phyloP scores from a whole-genome alignment of 1,140 invertebrate species.

The Hyles euphorbiae region DNA sequence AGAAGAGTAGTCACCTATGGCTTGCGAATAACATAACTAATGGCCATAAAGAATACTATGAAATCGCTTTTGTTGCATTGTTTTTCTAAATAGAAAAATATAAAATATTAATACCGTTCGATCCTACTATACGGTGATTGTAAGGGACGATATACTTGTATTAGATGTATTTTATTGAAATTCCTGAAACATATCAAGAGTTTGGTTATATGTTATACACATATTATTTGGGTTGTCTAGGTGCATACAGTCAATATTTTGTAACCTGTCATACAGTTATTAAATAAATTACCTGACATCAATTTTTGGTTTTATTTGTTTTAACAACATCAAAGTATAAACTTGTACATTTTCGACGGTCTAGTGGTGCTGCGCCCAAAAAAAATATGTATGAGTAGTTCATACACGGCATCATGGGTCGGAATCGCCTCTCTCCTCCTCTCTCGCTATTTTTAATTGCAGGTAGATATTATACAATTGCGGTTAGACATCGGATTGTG shows the following conservation, averaged over 20 bases:
- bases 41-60: conserved; percentile 64
- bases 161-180: neutral
- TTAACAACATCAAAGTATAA: too few relatives aligned
- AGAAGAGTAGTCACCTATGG: conserved; percentile 63
- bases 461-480: too few relatives aligned
- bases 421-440: too few relatives aligned
- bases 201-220: conserved; percentile 1
- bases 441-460: too few relatives aligned
- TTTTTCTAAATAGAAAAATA: conserved; percentile 58
- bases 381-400: too few relatives aligned
- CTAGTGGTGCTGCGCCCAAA: too few relatives aligned
- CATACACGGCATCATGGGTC: too few relatives aligned
- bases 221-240: conserved; percentile 11
- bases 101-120: conserved; percentile 16
- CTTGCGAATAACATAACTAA: conserved; percentile 74
- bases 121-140: conserved; percentile 14
- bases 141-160: conserved; percentile 18
- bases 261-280: conserved; percentile 38
- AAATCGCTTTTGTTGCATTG: conserved; percentile 69
- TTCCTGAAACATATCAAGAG: conserved; percentile 2
- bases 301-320: conserved; percentile 14
- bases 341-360: too few relatives aligned
- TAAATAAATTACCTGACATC: conserved; percentile 66
- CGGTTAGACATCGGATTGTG: too few relatives aligned
- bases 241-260: conserved; percentile 35